These are phyloP conservation scores for Nibea coibor DNA, from an alignment of 2,113 vertebrate genomes.

Conservation along the genomic window DNA sequence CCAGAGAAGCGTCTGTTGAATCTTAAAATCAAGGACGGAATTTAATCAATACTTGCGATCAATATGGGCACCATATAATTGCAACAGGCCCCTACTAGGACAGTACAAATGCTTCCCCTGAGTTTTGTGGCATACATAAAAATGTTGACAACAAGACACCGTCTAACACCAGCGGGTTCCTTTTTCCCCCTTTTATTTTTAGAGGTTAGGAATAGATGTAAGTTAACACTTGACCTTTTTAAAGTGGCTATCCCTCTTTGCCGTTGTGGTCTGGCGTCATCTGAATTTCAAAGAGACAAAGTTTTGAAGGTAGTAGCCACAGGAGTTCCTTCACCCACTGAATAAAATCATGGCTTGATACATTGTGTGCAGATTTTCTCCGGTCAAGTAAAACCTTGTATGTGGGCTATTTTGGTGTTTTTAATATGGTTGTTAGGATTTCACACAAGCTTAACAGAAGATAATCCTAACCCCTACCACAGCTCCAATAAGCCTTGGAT, in stretches of 20 bases:
- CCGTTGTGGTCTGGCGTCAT: background rate
- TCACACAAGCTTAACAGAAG: constrained; percentile 33
- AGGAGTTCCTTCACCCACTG: background rate
- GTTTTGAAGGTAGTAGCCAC: background rate
- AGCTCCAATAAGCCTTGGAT: constrained; percentile 11
- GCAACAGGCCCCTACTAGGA: constrained; percentile 66
- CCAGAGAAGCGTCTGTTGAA: constrained; percentile 55
- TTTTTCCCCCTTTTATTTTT: constrained; percentile 47
- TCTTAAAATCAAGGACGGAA: constrained; percentile 65
- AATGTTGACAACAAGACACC: constrained; percentile 48
- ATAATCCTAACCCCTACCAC: constrained; percentile 29
- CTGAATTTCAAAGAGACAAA: constrained; percentile 14
- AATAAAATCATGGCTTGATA: background rate
- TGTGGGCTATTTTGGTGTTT: constrained; percentile 22
- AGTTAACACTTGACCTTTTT: constrained; percentile 57
- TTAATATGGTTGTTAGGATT: constrained; percentile 36
- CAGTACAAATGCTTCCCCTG: constrained; percentile 75
- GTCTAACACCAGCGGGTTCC: constrained; percentile 19
- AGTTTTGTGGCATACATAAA: constrained; percentile 65
- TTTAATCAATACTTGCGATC: constrained; percentile 73
- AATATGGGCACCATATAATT: constrained; percentile 71
- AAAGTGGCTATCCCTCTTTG: background rate
- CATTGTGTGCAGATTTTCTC: constrained; percentile 9
- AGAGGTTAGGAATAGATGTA: constrained; percentile 36
- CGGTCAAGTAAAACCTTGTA: background rate